Base-by-base conservation (phyloP, 2,113 vertebrate genomes). In the Theropithecus gelada region DNA sequence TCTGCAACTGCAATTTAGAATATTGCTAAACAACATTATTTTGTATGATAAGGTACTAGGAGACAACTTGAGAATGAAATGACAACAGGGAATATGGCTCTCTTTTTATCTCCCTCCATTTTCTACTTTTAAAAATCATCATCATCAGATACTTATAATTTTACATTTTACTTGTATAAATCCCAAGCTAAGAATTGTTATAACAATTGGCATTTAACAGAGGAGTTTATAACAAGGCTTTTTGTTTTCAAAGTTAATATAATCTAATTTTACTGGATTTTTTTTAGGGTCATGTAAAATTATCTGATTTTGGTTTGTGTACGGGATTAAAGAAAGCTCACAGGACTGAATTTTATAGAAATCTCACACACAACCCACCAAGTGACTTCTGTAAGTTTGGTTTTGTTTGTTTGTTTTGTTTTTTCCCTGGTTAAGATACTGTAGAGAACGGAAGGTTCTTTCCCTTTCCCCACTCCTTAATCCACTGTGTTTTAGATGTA, bases 301-400 rank as follows among this genome's bases (percentile, higher is more conserved):
- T 99, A 87, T 99, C 99, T 38, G 99, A 99, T 97, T 99, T 99
- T 97, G 99, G 99, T 50, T 98, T 99, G 89, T 99, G 99, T 97
- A 99, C 99, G 1, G 99, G 99, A 84, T 98, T 99, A 97, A 99
- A 99, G 98, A 99, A 99, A 96, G 99, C 99, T 79, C 99, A 99
- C 98, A 99, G 99, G 95, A 99, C 99, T 0, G 99, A 99, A 96
- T 99, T 99, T 97, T 99, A 99, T 97, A 99, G 99, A 97, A 99
- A 99, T 98, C 99, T 99, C 83, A 99, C 99, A 0, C 99, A 99
- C 96, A 99, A 99, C 97, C 99, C 99, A 0, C 99, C 99, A 73
- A 99, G 99, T 93, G 99, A 99, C 98, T 99, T 99, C 98, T 99
- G 99, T 99, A 98, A 99, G 99, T 99, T 95, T 52, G 25, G 10